Percentiles rank a stretch among this genome's conserved stretches.
These are phyloP conservation scores for Chymomyza costata DNA, from an alignment of 1,140 invertebrate genomes.

Conservation along the genomic window DNA sequence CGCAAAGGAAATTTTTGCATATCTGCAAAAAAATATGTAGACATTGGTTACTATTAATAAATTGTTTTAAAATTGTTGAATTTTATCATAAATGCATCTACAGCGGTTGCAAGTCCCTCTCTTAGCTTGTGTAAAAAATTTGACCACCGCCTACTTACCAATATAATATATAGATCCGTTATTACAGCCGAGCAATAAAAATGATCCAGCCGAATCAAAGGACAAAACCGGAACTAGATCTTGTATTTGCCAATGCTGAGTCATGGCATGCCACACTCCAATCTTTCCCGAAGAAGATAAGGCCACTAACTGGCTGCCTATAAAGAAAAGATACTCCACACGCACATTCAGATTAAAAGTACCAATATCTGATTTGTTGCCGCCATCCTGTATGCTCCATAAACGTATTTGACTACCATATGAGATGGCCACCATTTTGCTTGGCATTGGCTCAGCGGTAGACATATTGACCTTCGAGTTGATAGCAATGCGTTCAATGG, in stretches of 20 bases:
- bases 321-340: slow-evolving; percentile 97
- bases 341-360: slow-evolving; percentile 94
- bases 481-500: slow-evolving; percentile 94
- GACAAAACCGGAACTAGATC: slow-evolving; percentile 96
- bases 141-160: slow-evolving; percentile 77
- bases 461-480: slow-evolving; percentile 89
- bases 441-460: slow-evolving; percentile 75
- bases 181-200: slow-evolving; percentile 94
- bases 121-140: no score
- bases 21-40: slow-evolving; percentile 83
- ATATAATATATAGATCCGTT: slow-evolving; percentile 99
- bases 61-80: background rate
- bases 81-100: no score
- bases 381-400: slow-evolving; percentile 92
- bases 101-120: no score
- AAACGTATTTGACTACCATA: slow-evolving; percentile 89
- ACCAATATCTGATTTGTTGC: slow-evolving; percentile 86
- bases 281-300: slow-evolving; percentile 96
- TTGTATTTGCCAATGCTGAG: slow-evolving; percentile 98
- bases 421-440: slow-evolving; percentile 93
- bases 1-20: slow-evolving; percentile 99
- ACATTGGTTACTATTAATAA: slow-evolving; percentile 11
- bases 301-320: slow-evolving; percentile 96
- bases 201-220: slow-evolving; percentile 97
- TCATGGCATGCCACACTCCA: slow-evolving; percentile 99